These are phyloP conservation scores for Clarias gariepinus DNA, from an alignment of 2,113 vertebrate genomes.

Conservation along the genomic window DNA sequence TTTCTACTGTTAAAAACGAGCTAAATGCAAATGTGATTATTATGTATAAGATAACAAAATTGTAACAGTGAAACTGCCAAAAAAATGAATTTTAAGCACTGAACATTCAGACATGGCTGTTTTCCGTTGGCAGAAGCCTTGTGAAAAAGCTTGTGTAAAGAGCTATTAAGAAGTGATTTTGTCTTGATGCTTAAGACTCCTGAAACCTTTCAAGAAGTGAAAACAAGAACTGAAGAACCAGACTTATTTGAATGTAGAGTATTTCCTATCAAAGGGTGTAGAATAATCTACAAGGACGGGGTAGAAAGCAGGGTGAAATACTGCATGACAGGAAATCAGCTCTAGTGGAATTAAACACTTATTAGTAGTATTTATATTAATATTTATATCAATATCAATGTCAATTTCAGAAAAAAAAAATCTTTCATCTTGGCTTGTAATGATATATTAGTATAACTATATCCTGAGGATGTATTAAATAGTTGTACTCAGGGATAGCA, in stretches of 20 bases:
- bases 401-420: background rate
- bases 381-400: too few species aligned
- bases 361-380: too few species aligned
- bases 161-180: background rate
- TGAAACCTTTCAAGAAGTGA: background rate
- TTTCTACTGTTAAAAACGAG: background rate
- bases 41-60: background rate
- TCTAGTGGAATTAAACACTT: background rate
- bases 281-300: background rate
- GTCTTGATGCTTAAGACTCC: background rate
- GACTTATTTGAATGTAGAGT: constrained; percentile 1
- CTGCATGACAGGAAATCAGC: background rate
- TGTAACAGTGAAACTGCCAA: too few species aligned
- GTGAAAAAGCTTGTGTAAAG: background rate
- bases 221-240: constrained; percentile 13
- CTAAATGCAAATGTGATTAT: background rate
- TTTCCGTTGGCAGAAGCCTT: background rate
- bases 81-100: background rate
- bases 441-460: background rate
- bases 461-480: too few species aligned
- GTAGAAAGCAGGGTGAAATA: background rate
- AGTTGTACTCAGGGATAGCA: background rate
- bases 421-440: too few species aligned
- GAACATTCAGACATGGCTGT: background rate
- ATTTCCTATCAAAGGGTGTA: background rate